Base-by-base conservation (phyloP, 1,140 invertebrate genomes). In the roundworm (Caenorhabditis elegans) region DNA sequence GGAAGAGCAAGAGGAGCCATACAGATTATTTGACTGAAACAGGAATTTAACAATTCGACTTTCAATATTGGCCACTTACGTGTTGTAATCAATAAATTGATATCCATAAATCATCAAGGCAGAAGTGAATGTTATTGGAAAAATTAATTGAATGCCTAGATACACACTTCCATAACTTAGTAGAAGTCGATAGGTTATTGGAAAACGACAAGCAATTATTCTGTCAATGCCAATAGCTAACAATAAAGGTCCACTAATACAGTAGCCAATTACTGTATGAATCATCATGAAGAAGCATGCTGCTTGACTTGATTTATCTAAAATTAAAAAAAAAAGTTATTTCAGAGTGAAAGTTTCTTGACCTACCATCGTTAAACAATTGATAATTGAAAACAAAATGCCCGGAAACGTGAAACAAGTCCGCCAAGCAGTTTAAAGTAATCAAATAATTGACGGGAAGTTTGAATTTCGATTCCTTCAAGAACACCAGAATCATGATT, bases 361-460 rank as follows among this genome's bases (percentile, higher is more conserved):
- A 1, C 53, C 4, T n/a, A 34, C 53, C 53, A 0, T 34, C 1
- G 4, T 8, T 17, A 17, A 70, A 43, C n/a, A 70, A 39, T 8
- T 70, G 60, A 39, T 39, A 70, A 70, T 70, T 70, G 8, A 70
- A 70, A n/a, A 70, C 60, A 39, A 70, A 70, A 22, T 70, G 60
- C 3, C 60, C 60, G 31, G 34, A 70, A 5, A 70, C 31, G n/a
- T 70, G 60, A 22, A 70, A 39, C 60, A 70, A 39, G 43, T 70
- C 60, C 2, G 60, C 60, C 3, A 39, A 8, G n/a, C 60, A 70
- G n/a, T 36, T 70, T 2, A 70, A 19, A 3, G 60, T 70, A 11
- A 70, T 70, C 10, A 70, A n/a, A 39, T 70, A 70, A 43, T 70
- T 19, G 3, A 36, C n/a, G 3, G 60, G 60, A 22, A 39, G 31